These are phyloP conservation scores for Machimus rusticus DNA, from an alignment of 2,888 invertebrate genomes.

Conservation along the genomic window DNA sequence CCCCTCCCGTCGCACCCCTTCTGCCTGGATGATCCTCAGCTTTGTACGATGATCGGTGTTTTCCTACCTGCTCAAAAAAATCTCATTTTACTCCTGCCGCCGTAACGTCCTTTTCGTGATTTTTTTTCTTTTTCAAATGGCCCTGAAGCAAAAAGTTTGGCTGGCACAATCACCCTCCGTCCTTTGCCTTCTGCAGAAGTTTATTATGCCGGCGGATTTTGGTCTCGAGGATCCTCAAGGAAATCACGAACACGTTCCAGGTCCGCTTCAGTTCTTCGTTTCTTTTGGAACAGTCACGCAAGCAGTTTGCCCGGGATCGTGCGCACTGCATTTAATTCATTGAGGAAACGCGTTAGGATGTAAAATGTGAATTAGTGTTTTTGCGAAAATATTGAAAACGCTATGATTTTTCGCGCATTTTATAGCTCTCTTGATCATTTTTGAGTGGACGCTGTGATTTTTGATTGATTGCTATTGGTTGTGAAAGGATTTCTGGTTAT, in stretches of 20 bases:
- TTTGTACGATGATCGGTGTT: neutral
- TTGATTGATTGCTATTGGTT: neutral
- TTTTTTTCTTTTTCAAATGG: neutral
- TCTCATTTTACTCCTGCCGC: neutral
- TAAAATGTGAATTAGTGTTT: neutral
- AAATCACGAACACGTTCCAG: neutral
- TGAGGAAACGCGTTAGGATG: neutral
- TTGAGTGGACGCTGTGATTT: neutral
- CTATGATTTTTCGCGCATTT: neutral
- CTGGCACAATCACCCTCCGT: neutral
- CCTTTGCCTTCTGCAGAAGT: neutral
- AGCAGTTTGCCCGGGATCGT: neutral
- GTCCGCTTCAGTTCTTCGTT: neutral
- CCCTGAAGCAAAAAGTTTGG: neutral
- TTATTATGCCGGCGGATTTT: neutral
- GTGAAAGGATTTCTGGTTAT: constrained; percentile 42
- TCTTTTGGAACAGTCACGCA: neutral
- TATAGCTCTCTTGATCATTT: neutral
- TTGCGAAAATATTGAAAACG: neutral
- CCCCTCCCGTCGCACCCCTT: neutral
- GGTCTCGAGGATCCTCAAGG: neutral
- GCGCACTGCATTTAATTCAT: neutral
- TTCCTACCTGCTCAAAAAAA: constrained; percentile 11
- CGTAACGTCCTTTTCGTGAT: constrained; percentile 24
- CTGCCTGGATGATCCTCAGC: neutral